Evolutionary conservation across 2,888 invertebrate genomes (phyloP).

Genomic region (Limnephilus auricula): DNA sequence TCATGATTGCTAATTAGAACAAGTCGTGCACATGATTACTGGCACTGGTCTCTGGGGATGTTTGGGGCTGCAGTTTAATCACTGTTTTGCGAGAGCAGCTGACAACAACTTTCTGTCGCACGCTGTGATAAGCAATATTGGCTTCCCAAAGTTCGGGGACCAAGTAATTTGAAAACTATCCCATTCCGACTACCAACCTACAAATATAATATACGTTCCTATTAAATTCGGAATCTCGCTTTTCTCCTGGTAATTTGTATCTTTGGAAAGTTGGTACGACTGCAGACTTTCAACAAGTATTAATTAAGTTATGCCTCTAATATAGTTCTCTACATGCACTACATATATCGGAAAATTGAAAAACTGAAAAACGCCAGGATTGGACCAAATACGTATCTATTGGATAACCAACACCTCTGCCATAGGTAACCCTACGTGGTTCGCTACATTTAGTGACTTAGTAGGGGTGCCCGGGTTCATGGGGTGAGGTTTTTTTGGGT

Average conservation of each 20-base stretch:
- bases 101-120: slow-evolving; percentile 2
- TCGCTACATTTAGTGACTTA: too few relatives aligned
- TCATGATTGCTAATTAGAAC: neutral
- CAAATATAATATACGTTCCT: neutral
- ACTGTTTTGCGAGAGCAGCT: neutral
- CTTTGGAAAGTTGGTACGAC: neutral
- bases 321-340: neutral
- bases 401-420: too few relatives aligned
- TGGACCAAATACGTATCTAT: too few relatives aligned
- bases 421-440: too few relatives aligned
- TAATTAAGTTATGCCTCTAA: neutral
- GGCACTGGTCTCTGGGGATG: neutral
- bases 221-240: neutral
- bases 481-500: too few relatives aligned
- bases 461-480: too few relatives aligned
- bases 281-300: neutral
- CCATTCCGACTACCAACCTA: neutral
- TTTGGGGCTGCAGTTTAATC: neutral
- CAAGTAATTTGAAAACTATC: neutral
- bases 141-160: neutral
- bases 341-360: too few relatives aligned
- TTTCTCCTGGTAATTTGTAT: neutral
- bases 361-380: too few relatives aligned
- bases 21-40: neutral
- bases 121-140: neutral